Evolutionary conservation across 2,888 invertebrate genomes (phyloP).

Genomic region (Agrochola litura): DNA sequence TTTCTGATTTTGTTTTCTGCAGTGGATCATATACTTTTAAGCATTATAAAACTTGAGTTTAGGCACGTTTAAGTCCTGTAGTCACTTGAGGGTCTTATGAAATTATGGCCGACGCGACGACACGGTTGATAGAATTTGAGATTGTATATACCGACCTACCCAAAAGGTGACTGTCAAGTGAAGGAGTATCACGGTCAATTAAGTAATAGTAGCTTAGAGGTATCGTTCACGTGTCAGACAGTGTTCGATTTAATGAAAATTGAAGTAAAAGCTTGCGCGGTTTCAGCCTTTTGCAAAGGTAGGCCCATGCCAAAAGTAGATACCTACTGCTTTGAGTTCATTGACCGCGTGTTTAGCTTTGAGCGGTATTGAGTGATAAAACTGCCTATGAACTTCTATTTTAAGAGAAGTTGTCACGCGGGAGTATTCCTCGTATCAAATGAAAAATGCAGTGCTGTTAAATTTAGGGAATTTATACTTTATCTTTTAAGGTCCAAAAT

Average conservation of each 20-base stretch:
- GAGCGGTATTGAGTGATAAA: neutral
- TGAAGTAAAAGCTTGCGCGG: neutral
- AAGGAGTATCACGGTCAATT: conserved; percentile 10
- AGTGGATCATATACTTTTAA: no score
- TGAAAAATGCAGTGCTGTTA: no score
- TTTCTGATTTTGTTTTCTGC: no score
- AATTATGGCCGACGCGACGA: neutral
- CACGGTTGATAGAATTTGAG: conserved; percentile 1
- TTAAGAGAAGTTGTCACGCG: neutral
- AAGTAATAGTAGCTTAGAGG: neutral
- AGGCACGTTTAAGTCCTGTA: no score
- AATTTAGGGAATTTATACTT: neutral
- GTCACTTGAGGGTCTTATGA: neutral
- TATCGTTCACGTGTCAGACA: neutral
- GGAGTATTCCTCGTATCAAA: no score
- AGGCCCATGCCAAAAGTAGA: neutral
- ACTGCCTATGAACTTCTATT: neutral
- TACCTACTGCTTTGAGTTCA: neutral
- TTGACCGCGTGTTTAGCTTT: neutral
- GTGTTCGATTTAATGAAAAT: neutral
- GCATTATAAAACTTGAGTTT: no score
- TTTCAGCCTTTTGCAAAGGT: neutral
- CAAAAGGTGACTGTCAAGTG: neutral
- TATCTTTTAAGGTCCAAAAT: conserved; percentile 3
- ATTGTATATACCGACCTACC: neutral